phyloP scores from a whole-genome alignment of 2,797 vertebrate species.

The Myotis findleyi region DNA sequence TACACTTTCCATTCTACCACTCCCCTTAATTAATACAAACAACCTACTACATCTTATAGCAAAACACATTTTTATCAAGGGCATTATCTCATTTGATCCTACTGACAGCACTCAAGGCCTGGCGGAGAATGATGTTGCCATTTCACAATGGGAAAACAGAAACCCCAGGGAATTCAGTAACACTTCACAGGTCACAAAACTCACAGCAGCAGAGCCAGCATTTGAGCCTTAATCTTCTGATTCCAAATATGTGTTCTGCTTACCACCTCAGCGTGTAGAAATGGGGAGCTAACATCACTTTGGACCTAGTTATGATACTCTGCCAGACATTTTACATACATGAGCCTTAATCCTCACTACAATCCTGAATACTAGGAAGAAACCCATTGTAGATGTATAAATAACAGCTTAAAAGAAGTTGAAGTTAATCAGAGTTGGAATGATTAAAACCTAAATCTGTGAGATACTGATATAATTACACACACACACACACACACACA shows the following conservation, averaged over 20 bases:
- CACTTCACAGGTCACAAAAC: neutral
- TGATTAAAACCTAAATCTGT: neutral
- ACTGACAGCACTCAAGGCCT: neutral
- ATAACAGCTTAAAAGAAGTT: neutral
- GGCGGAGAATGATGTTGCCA: neutral
- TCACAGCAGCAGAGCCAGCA: neutral
- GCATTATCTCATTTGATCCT: neutral
- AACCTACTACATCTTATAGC: neutral
- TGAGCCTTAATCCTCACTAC: neutral
- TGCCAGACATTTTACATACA: neutral
- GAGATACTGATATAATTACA: neutral
- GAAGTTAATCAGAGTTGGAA: neutral
- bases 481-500: neutral
- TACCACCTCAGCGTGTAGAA: neutral
- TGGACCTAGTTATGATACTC: neutral
- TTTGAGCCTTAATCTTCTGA: neutral
- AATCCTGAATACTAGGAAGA: neutral
- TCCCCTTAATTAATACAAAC: constrained; percentile 17
- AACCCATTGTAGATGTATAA: neutral
- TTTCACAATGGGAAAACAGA: neutral
- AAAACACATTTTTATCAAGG: constrained; percentile 18
- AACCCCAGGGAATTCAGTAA: neutral
- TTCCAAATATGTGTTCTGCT: neutral
- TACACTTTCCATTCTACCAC: neutral
- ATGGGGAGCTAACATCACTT: neutral